Evolutionary conservation across 2,113 vertebrate species (phyloP), one percentile per base, ranked within the genome.

Genomic region (Cottus gobio): DNA sequence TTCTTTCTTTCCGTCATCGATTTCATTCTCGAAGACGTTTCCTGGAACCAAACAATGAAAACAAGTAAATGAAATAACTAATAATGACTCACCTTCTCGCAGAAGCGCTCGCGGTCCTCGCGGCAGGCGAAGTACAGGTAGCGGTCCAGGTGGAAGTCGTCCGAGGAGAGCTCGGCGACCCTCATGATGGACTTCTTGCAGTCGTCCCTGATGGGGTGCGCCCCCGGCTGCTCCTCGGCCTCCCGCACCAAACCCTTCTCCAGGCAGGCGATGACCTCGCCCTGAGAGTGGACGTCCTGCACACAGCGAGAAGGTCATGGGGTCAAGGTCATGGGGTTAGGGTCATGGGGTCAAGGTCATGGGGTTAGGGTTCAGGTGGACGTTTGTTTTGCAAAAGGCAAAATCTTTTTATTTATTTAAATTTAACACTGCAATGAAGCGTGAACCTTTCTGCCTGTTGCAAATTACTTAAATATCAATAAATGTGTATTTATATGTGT

Each of bases 151-250:
- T 99, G 98, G 92, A 99, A 99, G 87, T 96, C 95, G 8, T 99
- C 98, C 0, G 98, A 99, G 0, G 98, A 99, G 46, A 99, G 97
- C 16, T 99, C 98, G 0, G 98, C 98, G 0, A 99, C 97, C 0
- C 98, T 96, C 66, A 99, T 96, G 84, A 99, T 99, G 7, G 97
- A 89, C 82, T 99, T 99, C 88, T 98, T 99, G 75, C 98, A 99
- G 0, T 95, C 94, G 0, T 98, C 97, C 20, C 94, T 97, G 82
- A 99, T 96, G 73, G 84, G 12, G 26, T 91, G 88, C 2, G 89
- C 93, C 3, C 95, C 93, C 0, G 93, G 91, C 16, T 87, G 93
- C 76, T 97, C 95, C 90, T 99, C 97, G 0, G 93, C 97, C 82
- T 99, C 97, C 26, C 95, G 96, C 3, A 99, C 96, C 75, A 99